Percentiles rank a stretch among this genome's conserved stretches.
Conservation (phyloP, 2,888 invertebrate genomes). For the Agelastica alni region DNA sequence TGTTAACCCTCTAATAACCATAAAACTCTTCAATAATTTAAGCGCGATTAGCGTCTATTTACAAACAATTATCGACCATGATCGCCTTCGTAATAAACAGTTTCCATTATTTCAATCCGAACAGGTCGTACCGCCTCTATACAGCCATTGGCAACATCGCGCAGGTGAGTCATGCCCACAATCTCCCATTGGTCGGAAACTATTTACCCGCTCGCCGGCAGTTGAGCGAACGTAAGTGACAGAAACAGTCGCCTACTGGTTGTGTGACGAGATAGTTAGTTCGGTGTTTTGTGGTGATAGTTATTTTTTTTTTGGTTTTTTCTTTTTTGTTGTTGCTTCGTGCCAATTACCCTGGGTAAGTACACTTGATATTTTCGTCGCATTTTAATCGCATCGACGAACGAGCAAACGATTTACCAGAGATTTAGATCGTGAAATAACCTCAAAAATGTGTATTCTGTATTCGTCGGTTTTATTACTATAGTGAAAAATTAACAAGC, state of each 20-base stretch:
- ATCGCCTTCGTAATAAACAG: slow-evolving; percentile 54
- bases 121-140: slow-evolving; percentile 40
- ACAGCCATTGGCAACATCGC: slow-evolving; percentile 42
- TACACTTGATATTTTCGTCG: slow-evolving; percentile 30
- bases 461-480: too few species aligned
- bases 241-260: slow-evolving; percentile 52
- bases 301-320: slow-evolving; percentile 12
- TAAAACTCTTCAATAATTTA: slow-evolving; percentile 40
- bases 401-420: too few species aligned
- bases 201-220: slow-evolving; percentile 42
- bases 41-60: slow-evolving; percentile 49
- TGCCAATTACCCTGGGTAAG: slow-evolving; percentile 53
- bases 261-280: slow-evolving; percentile 46
- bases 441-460: too few species aligned
- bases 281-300: slow-evolving; percentile 12
- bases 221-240: slow-evolving; percentile 44
- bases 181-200: slow-evolving; percentile 44
- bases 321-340: slow-evolving; percentile 13
- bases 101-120: slow-evolving; percentile 57
- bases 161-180: slow-evolving; percentile 33
- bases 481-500: too few species aligned
- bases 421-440: too few species aligned
- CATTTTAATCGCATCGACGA: too few species aligned
- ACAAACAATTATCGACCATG: slow-evolving; percentile 57
- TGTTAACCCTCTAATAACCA: slow-evolving; percentile 29